These are phyloP conservation scores for Corynorhinus townsendii DNA, from an alignment of 2,113 vertebrate species.

Conservation along the genomic window DNA sequence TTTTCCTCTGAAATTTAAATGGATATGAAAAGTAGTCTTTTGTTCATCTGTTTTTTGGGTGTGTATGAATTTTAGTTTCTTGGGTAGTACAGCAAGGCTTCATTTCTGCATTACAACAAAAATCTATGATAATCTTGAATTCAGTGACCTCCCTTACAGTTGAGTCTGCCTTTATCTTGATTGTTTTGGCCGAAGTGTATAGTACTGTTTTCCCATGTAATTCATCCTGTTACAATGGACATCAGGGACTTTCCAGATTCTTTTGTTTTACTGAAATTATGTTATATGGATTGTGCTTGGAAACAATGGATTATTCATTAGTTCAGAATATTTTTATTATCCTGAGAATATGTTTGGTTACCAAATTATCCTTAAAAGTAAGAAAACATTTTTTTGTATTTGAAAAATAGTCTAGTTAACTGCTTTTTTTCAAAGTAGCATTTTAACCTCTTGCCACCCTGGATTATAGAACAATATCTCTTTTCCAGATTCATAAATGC, in stretches of 20 bases:
- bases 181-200: conserved; percentile 14
- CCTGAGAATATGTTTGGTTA: conserved; percentile 32
- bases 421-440: conserved; percentile 1
- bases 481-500: conserved; percentile 18
- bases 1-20: conserved; percentile 25
- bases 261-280: conserved; percentile 58
- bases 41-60: not conserved
- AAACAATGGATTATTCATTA: conserved; percentile 46
- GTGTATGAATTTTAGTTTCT: conserved; percentile 21
- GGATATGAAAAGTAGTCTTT: not conserved
- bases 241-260: conserved; percentile 49
- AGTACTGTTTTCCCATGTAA: conserved; percentile 31
- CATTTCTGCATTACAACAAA: not conserved
- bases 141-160: not conserved
- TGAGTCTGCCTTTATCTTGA: not conserved
- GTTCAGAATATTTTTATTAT: conserved; percentile 31
- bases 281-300: conserved; percentile 10
- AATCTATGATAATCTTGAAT: not conserved
- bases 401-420: not conserved
- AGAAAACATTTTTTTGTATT: conserved; percentile 27
- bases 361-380: conserved; percentile 32
- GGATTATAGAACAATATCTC: not conserved
- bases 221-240: conserved; percentile 15
- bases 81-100: not conserved
- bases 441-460: conserved; percentile 1